Percentiles rank a stretch among this genome's conserved stretches.
Evolutionary conservation across 2,113 vertebrate species (phyloP).

Genomic region (Urocolius indicus): DNA sequence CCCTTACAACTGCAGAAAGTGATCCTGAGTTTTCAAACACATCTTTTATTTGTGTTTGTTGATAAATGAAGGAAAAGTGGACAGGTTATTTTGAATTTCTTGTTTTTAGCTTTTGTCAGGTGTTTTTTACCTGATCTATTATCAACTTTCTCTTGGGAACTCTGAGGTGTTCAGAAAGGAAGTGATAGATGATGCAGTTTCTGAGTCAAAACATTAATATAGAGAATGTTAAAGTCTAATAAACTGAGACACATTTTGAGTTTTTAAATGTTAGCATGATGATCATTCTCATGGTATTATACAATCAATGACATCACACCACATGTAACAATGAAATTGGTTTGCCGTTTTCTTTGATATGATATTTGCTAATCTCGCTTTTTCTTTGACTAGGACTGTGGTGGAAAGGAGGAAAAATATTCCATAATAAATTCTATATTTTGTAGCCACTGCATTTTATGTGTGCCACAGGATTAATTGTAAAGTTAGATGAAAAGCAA

Average conservation of each 20-base stretch:
- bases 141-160: neutral
- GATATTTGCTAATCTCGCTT: neutral
- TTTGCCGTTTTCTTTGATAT: neutral
- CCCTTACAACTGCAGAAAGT: neutral
- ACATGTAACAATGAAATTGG: neutral
- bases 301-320: neutral
- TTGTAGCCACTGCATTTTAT: neutral
- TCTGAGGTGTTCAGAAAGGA: neutral
- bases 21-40: neutral
- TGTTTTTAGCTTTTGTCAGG: neutral
- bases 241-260: neutral
- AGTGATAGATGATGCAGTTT: neutral
- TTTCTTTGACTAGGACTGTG: neutral
- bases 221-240: neutral
- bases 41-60: neutral
- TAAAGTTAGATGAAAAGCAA: neutral
- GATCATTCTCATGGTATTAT: neutral
- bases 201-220: neutral
- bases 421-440: neutral
- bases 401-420: neutral
- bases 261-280: neutral
- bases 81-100: neutral
- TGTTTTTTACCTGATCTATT: neutral
- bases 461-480: neutral
- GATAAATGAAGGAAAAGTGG: neutral